A percentile compares a stretch with the other conserved stretches of the same genome.
Conservation (phyloP, 2,113 vertebrate species). For the Xiphophorus couchianus region DNA sequence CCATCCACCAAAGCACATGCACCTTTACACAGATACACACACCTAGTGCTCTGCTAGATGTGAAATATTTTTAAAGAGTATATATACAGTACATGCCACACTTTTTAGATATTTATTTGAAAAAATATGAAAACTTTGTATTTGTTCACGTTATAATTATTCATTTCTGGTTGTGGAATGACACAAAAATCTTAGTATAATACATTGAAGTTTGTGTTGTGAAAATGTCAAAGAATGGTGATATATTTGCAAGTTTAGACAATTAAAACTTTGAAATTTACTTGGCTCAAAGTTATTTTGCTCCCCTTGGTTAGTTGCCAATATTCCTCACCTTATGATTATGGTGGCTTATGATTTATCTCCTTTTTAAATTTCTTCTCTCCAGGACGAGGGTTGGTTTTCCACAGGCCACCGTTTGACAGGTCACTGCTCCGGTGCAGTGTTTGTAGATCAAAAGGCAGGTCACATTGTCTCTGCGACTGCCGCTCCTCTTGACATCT, state of each 20-base stretch:
- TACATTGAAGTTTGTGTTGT: too few relatives aligned
- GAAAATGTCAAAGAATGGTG: not conserved
- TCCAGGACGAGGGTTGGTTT: slow-evolving; percentile 43
- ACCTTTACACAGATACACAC: too few relatives aligned
- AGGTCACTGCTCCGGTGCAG: slow-evolving; percentile 45
- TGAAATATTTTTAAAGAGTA: not conserved
- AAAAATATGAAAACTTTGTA: not conserved
- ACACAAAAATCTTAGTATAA: too few relatives aligned
- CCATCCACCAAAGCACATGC: too few relatives aligned
- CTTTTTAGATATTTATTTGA: not conserved
- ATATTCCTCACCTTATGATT: not conserved
- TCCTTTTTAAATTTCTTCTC: slow-evolving; percentile 25
- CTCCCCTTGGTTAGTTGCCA: not conserved
- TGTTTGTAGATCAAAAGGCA: slow-evolving; percentile 64
- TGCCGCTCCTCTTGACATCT: slow-evolving; percentile 61
- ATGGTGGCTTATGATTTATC: not conserved
- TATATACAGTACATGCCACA: not conserved
- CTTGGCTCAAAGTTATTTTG: not conserved
- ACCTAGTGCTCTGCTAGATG: not conserved
- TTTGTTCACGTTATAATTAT: not conserved
- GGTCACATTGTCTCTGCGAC: slow-evolving; percentile 62
- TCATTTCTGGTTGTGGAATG: not conserved
- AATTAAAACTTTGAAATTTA: slow-evolving; percentile 16
- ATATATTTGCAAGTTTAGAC: not conserved
- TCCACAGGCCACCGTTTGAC: slow-evolving; percentile 44